Evolutionary conservation across 2,888 invertebrate genomes (phyloP).

Genomic region (Agriopis leucophaearia): DNA sequence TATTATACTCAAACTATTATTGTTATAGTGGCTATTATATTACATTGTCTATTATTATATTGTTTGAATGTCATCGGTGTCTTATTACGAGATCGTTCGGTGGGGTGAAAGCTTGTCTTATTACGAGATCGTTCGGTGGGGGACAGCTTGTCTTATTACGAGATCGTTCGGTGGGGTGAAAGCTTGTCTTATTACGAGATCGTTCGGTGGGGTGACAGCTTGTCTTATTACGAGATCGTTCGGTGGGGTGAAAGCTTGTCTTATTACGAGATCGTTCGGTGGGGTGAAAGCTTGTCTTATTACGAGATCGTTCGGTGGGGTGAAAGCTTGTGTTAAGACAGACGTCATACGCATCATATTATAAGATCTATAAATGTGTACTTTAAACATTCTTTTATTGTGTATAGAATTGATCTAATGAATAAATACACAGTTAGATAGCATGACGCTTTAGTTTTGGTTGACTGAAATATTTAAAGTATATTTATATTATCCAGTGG

Average conservation of each 20-base stretch:
- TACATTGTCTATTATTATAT: constrained; percentile 19
- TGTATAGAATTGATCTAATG: too few species aligned
- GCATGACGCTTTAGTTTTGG: too few species aligned
- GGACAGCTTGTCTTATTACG: constrained; percentile 31
- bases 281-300: constrained; percentile 36
- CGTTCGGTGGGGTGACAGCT: constrained; percentile 44
- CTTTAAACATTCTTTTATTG: too few species aligned
- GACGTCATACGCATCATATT: neutral
- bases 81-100: constrained; percentile 35
- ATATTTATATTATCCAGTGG: too few species aligned
- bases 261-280: constrained; percentile 37
- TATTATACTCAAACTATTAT: constrained; percentile 20
- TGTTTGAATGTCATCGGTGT: constrained; percentile 27
- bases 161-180: constrained; percentile 42
- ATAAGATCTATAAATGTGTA: too few species aligned
- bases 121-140: constrained; percentile 39
- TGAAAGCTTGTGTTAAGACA: constrained; percentile 16
- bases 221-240: constrained; percentile 31
- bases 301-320: constrained; percentile 40
- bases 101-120: constrained; percentile 31
- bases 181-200: constrained; percentile 26
- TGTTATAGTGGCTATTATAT: constrained; percentile 28
- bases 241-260: constrained; percentile 41
- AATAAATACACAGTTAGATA: too few species aligned
- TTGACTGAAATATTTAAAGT: too few species aligned